These are phyloP conservation scores for Dioctria rufipes DNA, from an alignment of 2,888 invertebrate genomes.

Conservation along the genomic window DNA sequence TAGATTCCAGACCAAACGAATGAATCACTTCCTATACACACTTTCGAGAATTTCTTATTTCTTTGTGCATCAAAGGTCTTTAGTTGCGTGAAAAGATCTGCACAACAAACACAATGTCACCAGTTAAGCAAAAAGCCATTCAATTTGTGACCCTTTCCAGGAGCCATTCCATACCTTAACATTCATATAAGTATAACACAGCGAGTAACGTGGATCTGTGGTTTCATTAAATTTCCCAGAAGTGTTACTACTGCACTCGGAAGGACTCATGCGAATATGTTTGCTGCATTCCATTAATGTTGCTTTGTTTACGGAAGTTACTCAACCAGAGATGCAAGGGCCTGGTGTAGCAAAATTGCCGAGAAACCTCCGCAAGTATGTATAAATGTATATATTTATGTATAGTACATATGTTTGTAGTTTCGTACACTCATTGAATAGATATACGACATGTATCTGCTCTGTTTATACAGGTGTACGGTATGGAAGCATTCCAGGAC, in stretches of 20 bases:
- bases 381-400: too few relatives aligned
- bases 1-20: background rate
- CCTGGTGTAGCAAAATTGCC: constrained; percentile 31
- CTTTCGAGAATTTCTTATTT: constrained; percentile 2
- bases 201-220: constrained; percentile 24
- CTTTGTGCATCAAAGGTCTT: constrained; percentile 10
- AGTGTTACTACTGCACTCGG: background rate
- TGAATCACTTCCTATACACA: background rate
- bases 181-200: background rate
- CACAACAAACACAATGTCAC: background rate
- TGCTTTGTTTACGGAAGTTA: constrained; percentile 53
- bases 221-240: constrained; percentile 48
- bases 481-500: background rate
- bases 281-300: constrained; percentile 51
- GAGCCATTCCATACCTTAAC: background rate
- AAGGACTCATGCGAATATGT: constrained; percentile 44
- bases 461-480: constrained; percentile 32
- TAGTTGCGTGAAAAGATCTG: background rate
- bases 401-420: too few relatives aligned
- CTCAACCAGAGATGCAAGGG: constrained; percentile 34
- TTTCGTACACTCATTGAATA: too few relatives aligned
- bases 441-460: background rate
- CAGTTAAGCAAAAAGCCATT: constrained; percentile 21
- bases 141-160: constrained; percentile 28
- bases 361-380: background rate